These are phyloP conservation scores for Taxidea taxus DNA, from an alignment of 2,113 vertebrate genomes.

Conservation along the genomic window DNA sequence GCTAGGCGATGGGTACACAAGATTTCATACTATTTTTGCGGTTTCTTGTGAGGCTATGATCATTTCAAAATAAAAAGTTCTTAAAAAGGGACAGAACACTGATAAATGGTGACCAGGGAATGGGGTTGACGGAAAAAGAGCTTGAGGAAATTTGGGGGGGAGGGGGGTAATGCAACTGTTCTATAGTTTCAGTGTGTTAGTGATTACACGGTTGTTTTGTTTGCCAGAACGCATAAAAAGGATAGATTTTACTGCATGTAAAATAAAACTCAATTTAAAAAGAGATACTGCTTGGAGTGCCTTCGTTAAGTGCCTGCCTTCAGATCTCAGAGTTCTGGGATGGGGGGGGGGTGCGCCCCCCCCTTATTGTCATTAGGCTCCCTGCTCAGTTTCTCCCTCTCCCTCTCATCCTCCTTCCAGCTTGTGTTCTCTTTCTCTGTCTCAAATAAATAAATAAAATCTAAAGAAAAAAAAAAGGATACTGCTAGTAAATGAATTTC, in stretches of 20 bases:
- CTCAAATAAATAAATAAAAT: not conserved
- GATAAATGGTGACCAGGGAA: not conserved
- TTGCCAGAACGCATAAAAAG: not conserved
- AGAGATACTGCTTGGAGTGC: not conserved
- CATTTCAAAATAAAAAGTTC: not conserved
- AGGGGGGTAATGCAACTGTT: not conserved
- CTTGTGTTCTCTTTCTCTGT: no score
- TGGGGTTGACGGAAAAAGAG: not conserved
- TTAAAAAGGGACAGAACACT: not conserved
- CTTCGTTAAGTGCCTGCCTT: not conserved
- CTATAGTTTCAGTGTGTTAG: not conserved
- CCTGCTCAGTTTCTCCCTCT: no score
- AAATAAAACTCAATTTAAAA: not conserved
- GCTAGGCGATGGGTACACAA: not conserved
- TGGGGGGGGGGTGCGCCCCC: no score
- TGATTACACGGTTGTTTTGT: not conserved
- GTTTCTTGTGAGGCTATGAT: not conserved
- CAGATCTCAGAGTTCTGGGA: no score
- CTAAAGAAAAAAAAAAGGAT: not conserved
- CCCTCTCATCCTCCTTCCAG: no score
- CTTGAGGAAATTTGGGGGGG: not conserved
- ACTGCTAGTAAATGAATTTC: slow-evolving; percentile 10
- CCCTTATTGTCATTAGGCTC: no score
- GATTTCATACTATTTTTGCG: not conserved
- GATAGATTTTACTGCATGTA: not conserved